These are phyloP conservation scores for Heliconius sara DNA, from an alignment of 2,888 invertebrate species.

Conservation along the genomic window DNA sequence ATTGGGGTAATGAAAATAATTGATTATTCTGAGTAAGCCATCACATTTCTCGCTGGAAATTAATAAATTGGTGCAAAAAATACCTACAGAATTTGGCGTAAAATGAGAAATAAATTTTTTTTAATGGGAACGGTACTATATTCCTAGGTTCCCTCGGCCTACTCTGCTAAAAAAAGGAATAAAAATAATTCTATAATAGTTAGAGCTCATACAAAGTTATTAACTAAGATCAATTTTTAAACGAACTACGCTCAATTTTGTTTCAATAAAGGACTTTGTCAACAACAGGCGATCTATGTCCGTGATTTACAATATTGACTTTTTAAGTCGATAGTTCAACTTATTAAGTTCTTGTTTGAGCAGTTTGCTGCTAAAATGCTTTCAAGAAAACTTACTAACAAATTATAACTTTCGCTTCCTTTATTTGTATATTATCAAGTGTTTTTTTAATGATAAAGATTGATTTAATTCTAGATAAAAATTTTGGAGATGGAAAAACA, in stretches of 20 bases:
- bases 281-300: conserved; percentile 14
- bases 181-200: no score
- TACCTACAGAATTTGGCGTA: no score
- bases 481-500: no score
- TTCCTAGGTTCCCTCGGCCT: no score
- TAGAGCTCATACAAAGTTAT: no score
- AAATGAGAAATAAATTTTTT: no score
- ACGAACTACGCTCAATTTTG: background rate
- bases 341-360: conserved; percentile 9
- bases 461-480: background rate
- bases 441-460: background rate
- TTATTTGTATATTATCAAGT: background rate
- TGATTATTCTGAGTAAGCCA: background rate
- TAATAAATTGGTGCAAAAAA: no score
- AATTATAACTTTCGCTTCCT: background rate
- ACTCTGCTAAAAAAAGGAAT: no score
- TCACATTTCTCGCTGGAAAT: no score
- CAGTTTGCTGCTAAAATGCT: conserved; percentile 4
- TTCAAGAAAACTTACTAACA: background rate
- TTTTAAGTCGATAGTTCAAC: conserved; percentile 1
- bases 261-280: conserved; percentile 15
- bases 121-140: no score
- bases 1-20: background rate
- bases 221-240: no score
- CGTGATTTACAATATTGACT: conserved; percentile 24